Base-by-base conservation (phyloP, 2,113 vertebrate species). In the Callipepla squamata region DNA sequence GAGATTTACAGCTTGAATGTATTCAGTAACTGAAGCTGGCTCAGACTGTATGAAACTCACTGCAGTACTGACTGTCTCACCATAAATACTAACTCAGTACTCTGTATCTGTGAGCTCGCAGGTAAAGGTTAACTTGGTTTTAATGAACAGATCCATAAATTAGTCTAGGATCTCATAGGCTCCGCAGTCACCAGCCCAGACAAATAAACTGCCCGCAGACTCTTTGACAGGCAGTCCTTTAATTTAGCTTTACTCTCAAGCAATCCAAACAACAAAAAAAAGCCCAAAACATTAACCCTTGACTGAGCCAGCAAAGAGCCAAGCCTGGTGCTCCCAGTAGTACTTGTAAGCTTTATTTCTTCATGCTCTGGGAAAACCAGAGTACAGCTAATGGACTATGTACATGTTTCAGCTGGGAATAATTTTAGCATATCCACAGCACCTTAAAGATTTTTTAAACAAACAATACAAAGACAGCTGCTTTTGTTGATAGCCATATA, bases 91-190 rank as follows among this genome's bases (percentile, higher is more conserved):
- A 95, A 69, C 11, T 11, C 62, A 90, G 36, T 22, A 17, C 19
- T 80, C 53, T 72, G 6, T 66, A 38, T 65, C 84, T 68, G 48
- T 59, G 67, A 66, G 45, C 34, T 85, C 82, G 25, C 25, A 87
- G 25, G 34, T 77, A 34, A 84, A 75, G 18, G 57, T 80, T 68
- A 90, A 67, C 70, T 91, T 95, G 74, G 42, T 85, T 96, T 91
- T 96, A 87, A 94, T 75, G 87, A 63, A 66, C 42, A 92, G 40
- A 55, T 11, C 10, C 45, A 66, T 89, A 92, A 89, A 92, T 89
- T 87, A 86, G 50, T 79, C 92, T 47, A 80, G 50, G 63, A 82
- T 10, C 44, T 82, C 59, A 83, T 25, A 62, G 59, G 67, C 23
- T 62, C 62, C 0, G 0, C 50, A 45, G 85, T 73, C 17, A 85